Evolutionary conservation across 2,113 vertebrate genomes (phyloP).

Genomic region (Phrynocephalus versicolor): DNA sequence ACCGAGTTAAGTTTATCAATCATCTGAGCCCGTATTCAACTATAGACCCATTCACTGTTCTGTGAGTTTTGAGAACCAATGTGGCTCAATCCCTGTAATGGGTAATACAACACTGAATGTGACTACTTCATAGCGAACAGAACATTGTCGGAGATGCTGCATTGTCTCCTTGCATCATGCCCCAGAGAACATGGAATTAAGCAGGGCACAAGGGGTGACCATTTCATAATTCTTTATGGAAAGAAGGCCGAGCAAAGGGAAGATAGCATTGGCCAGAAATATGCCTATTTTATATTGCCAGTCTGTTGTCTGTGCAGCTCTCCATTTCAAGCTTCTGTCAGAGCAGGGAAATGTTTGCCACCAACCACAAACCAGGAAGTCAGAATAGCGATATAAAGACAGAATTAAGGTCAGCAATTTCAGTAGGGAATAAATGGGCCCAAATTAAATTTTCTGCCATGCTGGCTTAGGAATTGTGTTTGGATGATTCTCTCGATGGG

Average conservation of each 20-base stretch:
- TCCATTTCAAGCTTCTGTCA: not conserved
- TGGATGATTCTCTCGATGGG: not conserved
- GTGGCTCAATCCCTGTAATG: not conserved
- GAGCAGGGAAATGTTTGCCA: not conserved
- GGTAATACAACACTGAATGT: not conserved
- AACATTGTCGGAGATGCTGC: not conserved
- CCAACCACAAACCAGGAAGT: not conserved
- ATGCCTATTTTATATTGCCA: not conserved
- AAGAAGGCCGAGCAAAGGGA: not conserved
- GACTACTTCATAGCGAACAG: not conserved
- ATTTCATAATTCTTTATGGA: not conserved
- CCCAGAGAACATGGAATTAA: not conserved
- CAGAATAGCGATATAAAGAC: not conserved
- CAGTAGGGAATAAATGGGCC: not conserved
- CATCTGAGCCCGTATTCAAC: not conserved
- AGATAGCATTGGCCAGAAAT: not conserved
- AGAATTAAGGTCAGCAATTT: not conserved
- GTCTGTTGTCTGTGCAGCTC: not conserved
- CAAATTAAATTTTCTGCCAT: not conserved
- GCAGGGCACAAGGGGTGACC: not conserved
- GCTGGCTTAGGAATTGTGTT: not conserved
- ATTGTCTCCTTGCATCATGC: not conserved
- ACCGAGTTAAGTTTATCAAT: not conserved
- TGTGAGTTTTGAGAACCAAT: not conserved
- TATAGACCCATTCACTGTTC: not conserved